These are phyloP conservation scores for Philantomba maxwellii DNA, from an alignment of 2,113 vertebrate species.

Conservation along the genomic window DNA sequence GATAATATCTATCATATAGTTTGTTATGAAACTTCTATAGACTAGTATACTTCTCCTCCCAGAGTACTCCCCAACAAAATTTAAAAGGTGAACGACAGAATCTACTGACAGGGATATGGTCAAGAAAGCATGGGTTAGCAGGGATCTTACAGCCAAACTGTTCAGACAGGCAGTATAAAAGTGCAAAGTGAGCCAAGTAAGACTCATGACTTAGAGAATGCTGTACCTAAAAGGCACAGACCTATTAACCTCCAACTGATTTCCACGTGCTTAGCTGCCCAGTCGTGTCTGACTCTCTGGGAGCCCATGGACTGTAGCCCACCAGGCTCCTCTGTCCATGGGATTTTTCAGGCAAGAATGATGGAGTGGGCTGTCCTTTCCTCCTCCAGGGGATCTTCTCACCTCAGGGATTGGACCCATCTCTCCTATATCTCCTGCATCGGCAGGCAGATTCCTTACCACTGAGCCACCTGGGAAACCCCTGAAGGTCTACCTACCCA, in stretches of 20 bases:
- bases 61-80: neutral
- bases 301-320: neutral
- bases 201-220: neutral
- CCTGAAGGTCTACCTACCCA: rapidly evolving
- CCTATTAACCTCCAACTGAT: neutral
- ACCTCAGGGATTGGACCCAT: neutral
- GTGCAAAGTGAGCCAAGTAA: neutral
- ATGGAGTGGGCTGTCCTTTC: neutral
- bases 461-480: neutral
- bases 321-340: neutral
- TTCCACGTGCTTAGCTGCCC: neutral
- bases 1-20: neutral
- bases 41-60: neutral
- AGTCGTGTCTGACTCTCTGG: neutral
- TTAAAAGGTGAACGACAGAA: neutral
- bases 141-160: neutral
- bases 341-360: neutral
- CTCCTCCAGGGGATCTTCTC: neutral
- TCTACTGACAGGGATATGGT: too few species aligned
- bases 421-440: neutral
- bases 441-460: neutral
- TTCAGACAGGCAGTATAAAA: neutral
- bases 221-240: neutral
- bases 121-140: neutral
- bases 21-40: neutral